These are phyloP conservation scores for Danaus melanippus DNA, from an alignment of 1,140 invertebrate genomes.

Conservation along the genomic window DNA sequence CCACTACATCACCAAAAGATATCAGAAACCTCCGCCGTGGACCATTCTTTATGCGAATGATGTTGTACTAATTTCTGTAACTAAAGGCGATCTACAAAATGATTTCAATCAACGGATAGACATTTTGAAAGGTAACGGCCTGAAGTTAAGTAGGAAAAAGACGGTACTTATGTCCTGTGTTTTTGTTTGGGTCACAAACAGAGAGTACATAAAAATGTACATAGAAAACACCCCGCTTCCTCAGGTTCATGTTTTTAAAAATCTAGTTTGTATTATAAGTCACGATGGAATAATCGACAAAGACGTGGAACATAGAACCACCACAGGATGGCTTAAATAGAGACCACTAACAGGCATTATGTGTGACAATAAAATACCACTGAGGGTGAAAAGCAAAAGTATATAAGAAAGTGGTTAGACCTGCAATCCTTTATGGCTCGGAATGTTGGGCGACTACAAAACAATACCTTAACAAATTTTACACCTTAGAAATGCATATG, in stretches of 20 bases:
- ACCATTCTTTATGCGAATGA: background rate
- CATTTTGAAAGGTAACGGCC: too few relatives aligned
- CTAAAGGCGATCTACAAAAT: too few relatives aligned
- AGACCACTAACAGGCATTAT: slow-evolving; percentile 8
- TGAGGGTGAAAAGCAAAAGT: background rate
- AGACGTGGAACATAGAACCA: slow-evolving; percentile 3
- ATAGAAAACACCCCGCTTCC: background rate
- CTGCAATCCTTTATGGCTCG: background rate
- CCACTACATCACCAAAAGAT: background rate
- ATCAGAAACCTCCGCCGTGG: background rate
- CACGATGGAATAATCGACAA: slow-evolving; percentile 2
- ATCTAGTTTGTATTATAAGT: slow-evolving; percentile 1
- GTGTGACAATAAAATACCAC: slow-evolving; percentile 6
- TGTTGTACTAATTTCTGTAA: too few relatives aligned
- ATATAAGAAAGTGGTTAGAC: slow-evolving; percentile 1
- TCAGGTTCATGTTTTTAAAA: background rate
- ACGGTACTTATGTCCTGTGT: background rate
- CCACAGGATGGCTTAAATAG: slow-evolving; percentile 4
- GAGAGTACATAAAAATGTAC: too few relatives aligned
- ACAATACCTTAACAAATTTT: background rate
- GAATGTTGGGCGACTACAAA: slow-evolving; percentile 1
- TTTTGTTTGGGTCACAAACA: background rate
- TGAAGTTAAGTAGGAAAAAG: background rate
- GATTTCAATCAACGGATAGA: too few relatives aligned
- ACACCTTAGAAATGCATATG: background rate